Percentiles rank a stretch among this genome's conserved stretches.
These are phyloP conservation scores for Lethenteron reissneri DNA, from an alignment of 2,113 vertebrate genomes.

Conservation along the genomic window DNA sequence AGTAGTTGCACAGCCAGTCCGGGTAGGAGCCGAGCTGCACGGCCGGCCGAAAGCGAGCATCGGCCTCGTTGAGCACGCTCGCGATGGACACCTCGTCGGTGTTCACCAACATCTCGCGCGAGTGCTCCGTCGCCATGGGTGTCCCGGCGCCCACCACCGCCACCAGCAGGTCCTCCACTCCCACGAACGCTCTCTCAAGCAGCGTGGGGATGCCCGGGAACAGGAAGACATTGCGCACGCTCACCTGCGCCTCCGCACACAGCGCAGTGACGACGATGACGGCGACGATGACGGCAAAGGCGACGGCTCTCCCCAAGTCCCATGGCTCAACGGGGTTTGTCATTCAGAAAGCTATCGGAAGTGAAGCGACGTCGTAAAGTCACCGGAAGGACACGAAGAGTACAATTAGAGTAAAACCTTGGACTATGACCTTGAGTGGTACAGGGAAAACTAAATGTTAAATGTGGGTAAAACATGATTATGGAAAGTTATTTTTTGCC, in stretches of 20 bases:
- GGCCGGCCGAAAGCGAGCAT: conserved; percentile 25
- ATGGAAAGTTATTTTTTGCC: too few species aligned
- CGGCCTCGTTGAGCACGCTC: conserved; percentile 24
- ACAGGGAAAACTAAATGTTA: too few species aligned
- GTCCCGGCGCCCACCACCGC: conserved; percentile 13
- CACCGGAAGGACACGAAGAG: too few species aligned
- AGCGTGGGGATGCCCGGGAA: conserved; percentile 69
- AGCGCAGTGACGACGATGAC: too few species aligned
- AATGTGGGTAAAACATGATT: too few species aligned
- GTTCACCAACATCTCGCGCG: conserved; percentile 37
- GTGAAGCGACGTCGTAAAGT: too few species aligned
- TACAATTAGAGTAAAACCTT: too few species aligned
- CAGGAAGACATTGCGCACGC: conserved; percentile 65
- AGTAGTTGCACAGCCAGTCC: conserved; percentile 72
- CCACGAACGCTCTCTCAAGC: conserved; percentile 38
- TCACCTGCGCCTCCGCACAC: conserved; percentile 28
- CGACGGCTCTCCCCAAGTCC: too few species aligned
- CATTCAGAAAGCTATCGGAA: too few species aligned
- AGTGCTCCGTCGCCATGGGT: conserved; percentile 25
- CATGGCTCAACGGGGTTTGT: too few species aligned
- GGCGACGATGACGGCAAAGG: too few species aligned
- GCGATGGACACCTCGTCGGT: conserved; percentile 39
- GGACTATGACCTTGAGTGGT: too few species aligned
- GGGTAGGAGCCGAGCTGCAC: conserved; percentile 70
- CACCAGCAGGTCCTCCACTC: conserved; percentile 43